phyloP scores from a whole-genome alignment of 2,797 vertebrate species.

The Pangasius macronema region DNA sequence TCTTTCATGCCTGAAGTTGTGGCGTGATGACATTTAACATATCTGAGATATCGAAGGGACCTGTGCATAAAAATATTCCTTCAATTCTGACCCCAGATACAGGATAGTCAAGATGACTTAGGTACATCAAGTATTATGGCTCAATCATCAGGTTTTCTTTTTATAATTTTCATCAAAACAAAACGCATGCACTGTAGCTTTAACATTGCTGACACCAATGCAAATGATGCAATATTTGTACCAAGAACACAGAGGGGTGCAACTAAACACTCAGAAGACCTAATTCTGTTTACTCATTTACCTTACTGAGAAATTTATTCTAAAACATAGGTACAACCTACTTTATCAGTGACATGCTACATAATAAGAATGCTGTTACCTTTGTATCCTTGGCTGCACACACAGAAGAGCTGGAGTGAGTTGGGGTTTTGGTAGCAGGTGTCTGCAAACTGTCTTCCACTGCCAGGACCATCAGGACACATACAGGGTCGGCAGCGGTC shows the following conservation, averaged over 20 bases:
- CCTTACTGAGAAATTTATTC: background rate
- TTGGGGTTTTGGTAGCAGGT: constrained; percentile 83
- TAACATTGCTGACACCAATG: background rate
- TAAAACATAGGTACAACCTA: background rate
- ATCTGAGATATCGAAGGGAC: background rate
- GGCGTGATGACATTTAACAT: background rate
- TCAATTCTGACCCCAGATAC: background rate
- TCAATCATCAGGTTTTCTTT: background rate
- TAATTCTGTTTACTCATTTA: background rate
- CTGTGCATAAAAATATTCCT: background rate
- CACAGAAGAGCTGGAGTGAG: constrained; percentile 82
- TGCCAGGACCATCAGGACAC: constrained; percentile 89
- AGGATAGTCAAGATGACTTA: background rate
- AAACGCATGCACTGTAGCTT: background rate
- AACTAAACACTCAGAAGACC: background rate
- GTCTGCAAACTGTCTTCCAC: constrained; percentile 87
- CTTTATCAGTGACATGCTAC: background rate
- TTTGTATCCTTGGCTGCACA: constrained; percentile 87
- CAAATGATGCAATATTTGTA: background rate
- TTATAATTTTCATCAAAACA: background rate
- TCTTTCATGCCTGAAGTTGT: background rate
- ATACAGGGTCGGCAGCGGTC: constrained; percentile 90
- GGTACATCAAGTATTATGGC: background rate
- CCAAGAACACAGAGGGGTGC: background rate
- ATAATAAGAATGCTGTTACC: constrained; percentile 70